A percentile compares a stretch with the other conserved stretches of the same genome.
Evolutionary conservation across 1,140 invertebrate species (phyloP).

Genomic region (Pseudachorutes palmiensis): DNA sequence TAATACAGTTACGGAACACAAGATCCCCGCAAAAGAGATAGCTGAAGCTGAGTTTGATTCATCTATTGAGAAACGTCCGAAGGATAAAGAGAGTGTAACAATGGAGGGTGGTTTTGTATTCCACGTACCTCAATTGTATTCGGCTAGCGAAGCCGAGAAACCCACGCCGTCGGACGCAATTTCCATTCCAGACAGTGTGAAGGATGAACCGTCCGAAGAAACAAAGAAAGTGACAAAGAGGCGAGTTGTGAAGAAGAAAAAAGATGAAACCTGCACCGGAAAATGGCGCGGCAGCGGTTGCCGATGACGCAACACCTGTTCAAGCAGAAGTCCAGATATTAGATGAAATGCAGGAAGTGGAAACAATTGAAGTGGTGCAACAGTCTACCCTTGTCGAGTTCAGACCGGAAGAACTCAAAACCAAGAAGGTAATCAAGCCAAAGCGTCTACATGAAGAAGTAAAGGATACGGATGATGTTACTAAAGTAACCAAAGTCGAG

Average conservation of each 20-base stretch:
- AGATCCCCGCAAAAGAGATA: background rate
- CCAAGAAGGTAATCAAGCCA: background rate
- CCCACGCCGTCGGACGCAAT: background rate
- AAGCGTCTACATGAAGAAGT: background rate
- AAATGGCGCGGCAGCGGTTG: no score
- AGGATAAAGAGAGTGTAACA: background rate
- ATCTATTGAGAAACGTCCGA: background rate
- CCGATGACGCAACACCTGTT: no score
- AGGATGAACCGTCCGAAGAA: background rate
- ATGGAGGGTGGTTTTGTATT: background rate
- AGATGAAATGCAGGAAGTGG: no score
- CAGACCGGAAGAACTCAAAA: background rate
- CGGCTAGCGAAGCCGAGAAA: background rate
- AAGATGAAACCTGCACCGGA: background rate
- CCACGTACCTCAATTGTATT: background rate
- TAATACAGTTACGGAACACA: background rate
- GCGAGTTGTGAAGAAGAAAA: background rate
- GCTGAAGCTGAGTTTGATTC: background rate
- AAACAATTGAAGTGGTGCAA: background rate
- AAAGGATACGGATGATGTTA: no score
- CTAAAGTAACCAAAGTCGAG: background rate
- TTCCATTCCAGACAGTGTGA: background rate
- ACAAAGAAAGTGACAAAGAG: background rate
- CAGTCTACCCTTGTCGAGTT: background rate
- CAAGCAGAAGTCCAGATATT: no score